These are phyloP conservation scores for Telmatherina bonti DNA, from an alignment of 2,797 vertebrate species.

Conservation along the genomic window DNA sequence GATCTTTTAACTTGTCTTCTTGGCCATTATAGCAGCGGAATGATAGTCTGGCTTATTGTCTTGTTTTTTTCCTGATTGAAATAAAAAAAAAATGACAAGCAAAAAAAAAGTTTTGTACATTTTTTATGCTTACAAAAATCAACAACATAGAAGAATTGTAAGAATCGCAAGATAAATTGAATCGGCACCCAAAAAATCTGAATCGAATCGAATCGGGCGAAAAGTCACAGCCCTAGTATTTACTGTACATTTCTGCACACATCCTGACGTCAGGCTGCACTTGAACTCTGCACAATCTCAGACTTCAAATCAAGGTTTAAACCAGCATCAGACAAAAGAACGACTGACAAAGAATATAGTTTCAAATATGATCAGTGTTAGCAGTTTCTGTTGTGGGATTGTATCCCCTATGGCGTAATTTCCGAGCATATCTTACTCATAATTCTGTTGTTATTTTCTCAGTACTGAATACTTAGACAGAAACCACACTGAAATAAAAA, in stretches of 20 bases:
- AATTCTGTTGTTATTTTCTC: slow-evolving; percentile 58
- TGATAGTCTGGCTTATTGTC: too few relatives aligned
- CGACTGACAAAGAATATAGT: not conserved
- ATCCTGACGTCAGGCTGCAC: not conserved
- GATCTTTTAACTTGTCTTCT: too few relatives aligned
- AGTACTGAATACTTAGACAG: slow-evolving; percentile 36
- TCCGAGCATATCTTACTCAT: slow-evolving; percentile 35
- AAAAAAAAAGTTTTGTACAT: too few relatives aligned
- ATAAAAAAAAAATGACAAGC: too few relatives aligned
- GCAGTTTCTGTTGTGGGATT: slow-evolving; percentile 28
- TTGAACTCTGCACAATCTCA: not conserved
- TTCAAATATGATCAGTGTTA: not conserved
- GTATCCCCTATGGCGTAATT: slow-evolving; percentile 7
- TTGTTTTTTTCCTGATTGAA: too few relatives aligned
- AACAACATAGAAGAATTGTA: too few relatives aligned
- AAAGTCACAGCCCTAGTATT: too few relatives aligned
- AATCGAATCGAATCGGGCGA: too few relatives aligned
- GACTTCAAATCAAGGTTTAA: not conserved
- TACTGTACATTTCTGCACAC: not conserved
- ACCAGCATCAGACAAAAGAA: slow-evolving; percentile 1
- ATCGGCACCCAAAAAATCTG: too few relatives aligned
- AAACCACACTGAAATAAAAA: slow-evolving; percentile 60
- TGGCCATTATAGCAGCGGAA: too few relatives aligned
- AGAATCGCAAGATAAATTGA: too few relatives aligned
- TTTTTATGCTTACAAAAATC: too few relatives aligned